Conservation (phyloP, 1,140 invertebrate genomes). For the Polypedilum pembai region DNA sequence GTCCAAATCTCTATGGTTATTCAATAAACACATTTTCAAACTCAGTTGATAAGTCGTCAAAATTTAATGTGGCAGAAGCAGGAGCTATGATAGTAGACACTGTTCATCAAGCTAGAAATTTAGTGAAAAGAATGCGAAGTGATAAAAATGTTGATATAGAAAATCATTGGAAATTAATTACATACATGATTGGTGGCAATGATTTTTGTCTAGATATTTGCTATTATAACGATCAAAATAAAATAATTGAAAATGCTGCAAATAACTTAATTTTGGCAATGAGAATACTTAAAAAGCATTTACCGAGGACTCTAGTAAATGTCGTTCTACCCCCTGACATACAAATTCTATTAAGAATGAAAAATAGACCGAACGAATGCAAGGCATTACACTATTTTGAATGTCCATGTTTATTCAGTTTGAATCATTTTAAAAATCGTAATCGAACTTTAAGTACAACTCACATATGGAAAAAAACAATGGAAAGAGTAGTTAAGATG, state of each 20-base stretch:
- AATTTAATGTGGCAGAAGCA: slow-evolving; percentile 50
- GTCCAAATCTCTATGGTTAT: slow-evolving; percentile 50
- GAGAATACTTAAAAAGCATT: slow-evolving; percentile 49
- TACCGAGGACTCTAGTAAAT: slow-evolving; percentile 55
- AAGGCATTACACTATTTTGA: slow-evolving; percentile 36
- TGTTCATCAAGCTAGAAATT: slow-evolving; percentile 48
- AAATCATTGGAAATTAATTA: slow-evolving; percentile 60
- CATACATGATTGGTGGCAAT: slow-evolving; percentile 55
- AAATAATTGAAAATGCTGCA: slow-evolving; percentile 44
- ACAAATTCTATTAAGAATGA: slow-evolving; percentile 35
- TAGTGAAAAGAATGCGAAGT: slow-evolving; percentile 50
- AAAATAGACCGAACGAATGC: slow-evolving; percentile 36
- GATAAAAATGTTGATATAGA: slow-evolving; percentile 49
- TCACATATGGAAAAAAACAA: not conserved
- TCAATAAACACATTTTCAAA: slow-evolving; percentile 41
- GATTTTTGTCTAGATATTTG: slow-evolving; percentile 56
- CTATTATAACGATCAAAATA: slow-evolving; percentile 38
- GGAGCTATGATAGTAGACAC: slow-evolving; percentile 49
- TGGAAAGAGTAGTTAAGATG: not conserved
- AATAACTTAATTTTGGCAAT: slow-evolving; percentile 46
- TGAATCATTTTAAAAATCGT: not conserved
- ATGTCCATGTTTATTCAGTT: slow-evolving; percentile 45
- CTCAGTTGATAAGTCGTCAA: slow-evolving; percentile 42
- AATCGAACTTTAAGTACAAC: not conserved
- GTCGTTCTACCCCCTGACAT: slow-evolving; percentile 47